Conservation (phyloP, 2,888 invertebrate species). For the Coenonympha arcania region DNA sequence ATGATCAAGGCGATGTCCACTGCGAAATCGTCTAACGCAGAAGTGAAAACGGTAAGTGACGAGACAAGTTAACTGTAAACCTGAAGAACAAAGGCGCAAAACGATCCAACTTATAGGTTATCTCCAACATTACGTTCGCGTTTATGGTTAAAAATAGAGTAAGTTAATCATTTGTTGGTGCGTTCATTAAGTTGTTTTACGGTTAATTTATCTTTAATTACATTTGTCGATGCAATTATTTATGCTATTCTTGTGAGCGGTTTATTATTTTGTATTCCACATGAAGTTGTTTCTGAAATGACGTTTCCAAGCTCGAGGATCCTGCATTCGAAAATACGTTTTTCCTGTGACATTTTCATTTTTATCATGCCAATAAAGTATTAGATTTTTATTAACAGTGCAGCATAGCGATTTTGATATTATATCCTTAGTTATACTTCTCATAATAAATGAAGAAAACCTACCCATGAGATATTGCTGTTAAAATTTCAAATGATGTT, state of each 20-base stretch:
- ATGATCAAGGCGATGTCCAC: slow-evolving; percentile 72
- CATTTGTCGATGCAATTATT: background rate
- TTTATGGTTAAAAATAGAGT: slow-evolving; percentile 26
- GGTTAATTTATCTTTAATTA: slow-evolving; percentile 13
- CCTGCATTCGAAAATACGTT: background rate
- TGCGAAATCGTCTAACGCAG: slow-evolving; percentile 57
- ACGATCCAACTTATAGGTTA: slow-evolving; percentile 32
- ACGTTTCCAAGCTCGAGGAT: background rate
- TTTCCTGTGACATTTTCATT: background rate
- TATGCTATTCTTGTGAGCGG: background rate
- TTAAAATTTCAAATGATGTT: no score
- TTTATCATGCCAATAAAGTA: no score
- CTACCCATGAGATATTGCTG: no score
- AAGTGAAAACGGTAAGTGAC: slow-evolving; percentile 67
- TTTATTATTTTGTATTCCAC: background rate
- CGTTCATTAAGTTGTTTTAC: slow-evolving; percentile 14
- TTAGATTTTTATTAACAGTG: no score
- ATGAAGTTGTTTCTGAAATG: background rate
- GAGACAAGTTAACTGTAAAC: slow-evolving; percentile 15
- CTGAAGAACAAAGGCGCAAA: slow-evolving; percentile 24
- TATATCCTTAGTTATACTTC: no score
- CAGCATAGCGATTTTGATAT: no score
- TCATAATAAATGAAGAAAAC: no score
- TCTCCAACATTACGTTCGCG: slow-evolving; percentile 21
- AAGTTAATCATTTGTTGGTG: slow-evolving; percentile 15